Conservation (phyloP, 2,888 invertebrate species). For the Galerucella nymphaeae region DNA sequence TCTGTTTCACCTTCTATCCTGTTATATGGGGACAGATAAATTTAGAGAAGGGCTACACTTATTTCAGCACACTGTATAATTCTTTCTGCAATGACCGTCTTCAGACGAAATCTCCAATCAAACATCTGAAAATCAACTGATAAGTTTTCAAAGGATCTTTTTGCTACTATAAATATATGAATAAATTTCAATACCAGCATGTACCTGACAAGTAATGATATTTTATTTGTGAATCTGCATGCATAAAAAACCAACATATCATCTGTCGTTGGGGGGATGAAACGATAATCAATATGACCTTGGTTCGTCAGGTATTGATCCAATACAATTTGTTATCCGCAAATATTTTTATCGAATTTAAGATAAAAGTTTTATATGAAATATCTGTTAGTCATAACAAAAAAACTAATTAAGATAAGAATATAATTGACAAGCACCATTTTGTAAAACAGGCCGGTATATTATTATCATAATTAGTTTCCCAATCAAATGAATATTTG, state of each 20-base stretch:
- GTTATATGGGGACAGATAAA: no score
- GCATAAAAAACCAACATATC: not conserved
- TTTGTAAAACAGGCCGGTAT: not conserved
- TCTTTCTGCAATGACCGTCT: no score
- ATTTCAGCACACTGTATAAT: no score
- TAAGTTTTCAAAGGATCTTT: no score
- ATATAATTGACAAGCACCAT: not conserved
- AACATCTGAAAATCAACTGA: no score
- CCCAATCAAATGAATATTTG: no score
- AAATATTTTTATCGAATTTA: not conserved
- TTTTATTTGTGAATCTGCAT: not conserved
- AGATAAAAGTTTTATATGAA: not conserved
- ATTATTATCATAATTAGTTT: not conserved
- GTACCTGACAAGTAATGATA: not conserved
- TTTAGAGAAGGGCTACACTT: no score
- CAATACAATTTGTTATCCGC: not conserved
- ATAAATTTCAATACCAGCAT: no score
- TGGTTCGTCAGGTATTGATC: not conserved
- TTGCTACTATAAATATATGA: no score
- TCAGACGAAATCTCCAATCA: no score
- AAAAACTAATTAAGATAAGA: conserved; percentile 7
- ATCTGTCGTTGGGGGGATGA: not conserved
- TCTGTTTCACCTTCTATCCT: no score
- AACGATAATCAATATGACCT: not conserved
- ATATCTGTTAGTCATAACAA: not conserved